Percentiles rank a stretch among this genome's conserved stretches.
These are phyloP conservation scores for Luscinia megarhynchos DNA, from an alignment of 2,797 vertebrate species.

Conservation along the genomic window DNA sequence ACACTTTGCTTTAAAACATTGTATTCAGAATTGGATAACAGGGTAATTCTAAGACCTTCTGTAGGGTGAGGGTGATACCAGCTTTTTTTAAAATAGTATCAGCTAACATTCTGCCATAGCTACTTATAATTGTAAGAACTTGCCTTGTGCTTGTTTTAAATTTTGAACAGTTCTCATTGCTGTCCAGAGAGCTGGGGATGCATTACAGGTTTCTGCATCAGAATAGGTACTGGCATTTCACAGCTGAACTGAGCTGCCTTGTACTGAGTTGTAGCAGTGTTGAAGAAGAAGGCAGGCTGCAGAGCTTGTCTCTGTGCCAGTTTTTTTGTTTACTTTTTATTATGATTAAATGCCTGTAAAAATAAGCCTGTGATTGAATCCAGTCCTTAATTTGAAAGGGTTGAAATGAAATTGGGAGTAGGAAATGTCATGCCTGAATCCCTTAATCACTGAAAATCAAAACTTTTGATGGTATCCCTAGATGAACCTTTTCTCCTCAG, in stretches of 20 bases:
- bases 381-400: constrained; percentile 21
- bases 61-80: neutral
- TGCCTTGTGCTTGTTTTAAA: neutral
- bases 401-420: neutral
- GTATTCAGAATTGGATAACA: neutral
- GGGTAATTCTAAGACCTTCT: neutral
- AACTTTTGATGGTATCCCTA: neutral
- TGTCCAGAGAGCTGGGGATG: neutral
- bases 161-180: neutral
- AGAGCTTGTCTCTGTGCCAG: neutral
- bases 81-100: neutral
- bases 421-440: neutral
- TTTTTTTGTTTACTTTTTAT: neutral
- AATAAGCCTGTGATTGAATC: constrained; percentile 29
- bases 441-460: constrained; percentile 8
- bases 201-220: neutral
- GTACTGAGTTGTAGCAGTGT: neutral
- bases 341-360: constrained; percentile 39
- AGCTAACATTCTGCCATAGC: neutral
- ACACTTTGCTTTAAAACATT: neutral
- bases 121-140: neutral
- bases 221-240: neutral
- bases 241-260: neutral
- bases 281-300: neutral
- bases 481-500: neutral